Conservation (phyloP, 2,113 vertebrate genomes). For the Mastomys coucha region DNA sequence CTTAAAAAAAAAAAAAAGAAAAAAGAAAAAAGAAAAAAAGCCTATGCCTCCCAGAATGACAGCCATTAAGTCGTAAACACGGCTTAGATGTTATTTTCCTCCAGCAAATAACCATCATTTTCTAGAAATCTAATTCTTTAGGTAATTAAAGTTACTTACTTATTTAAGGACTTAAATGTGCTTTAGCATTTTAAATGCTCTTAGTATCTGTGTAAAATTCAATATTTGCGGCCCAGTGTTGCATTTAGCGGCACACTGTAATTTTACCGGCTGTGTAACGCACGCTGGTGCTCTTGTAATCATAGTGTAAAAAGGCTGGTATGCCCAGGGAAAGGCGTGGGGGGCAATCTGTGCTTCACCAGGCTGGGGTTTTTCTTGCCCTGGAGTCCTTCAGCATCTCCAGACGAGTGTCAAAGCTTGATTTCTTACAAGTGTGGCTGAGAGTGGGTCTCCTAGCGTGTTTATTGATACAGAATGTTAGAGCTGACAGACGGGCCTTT, state of each 20-base stretch:
- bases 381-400: neutral
- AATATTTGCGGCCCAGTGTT: neutral
- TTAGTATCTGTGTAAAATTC: neutral
- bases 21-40: too few relatives aligned
- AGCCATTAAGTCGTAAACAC: slow-evolving; percentile 42
- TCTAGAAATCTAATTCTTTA: slow-evolving; percentile 49
- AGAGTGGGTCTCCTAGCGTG: neutral
- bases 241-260: neutral
- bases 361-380: fast-evolving
- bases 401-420: fast-evolving
- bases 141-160: slow-evolving; percentile 47
- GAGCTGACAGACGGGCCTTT: slow-evolving; percentile 67
- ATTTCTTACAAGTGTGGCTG: neutral
- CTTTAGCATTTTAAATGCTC: slow-evolving; percentile 22
- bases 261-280: neutral
- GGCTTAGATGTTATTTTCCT: slow-evolving; percentile 53
- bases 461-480: slow-evolving; percentile 79
- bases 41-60: slow-evolving; percentile 10
- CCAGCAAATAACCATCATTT: slow-evolving; percentile 58
- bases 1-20: neutral
- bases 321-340: fast-evolving
- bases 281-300: fast-evolving
- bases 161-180: slow-evolving; percentile 31
- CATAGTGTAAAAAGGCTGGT: fast-evolving
- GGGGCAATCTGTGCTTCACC: fast-evolving